Evolutionary conservation across 2,888 invertebrate species (phyloP).

Genomic region (Rhagonycha lutea): DNA sequence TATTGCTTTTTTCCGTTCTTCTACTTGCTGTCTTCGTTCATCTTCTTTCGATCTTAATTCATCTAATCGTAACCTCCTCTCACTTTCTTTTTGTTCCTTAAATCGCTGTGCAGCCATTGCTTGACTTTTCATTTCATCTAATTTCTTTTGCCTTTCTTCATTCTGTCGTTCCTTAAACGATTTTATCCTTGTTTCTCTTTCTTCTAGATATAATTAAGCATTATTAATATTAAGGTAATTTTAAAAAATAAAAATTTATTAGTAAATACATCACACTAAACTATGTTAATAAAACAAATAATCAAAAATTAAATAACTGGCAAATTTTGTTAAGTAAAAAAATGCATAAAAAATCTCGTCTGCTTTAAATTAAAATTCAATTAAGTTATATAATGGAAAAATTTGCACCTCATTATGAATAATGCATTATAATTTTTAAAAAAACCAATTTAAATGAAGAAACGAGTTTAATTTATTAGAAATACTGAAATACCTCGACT

Average conservation of each 20-base stretch:
- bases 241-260: background rate
- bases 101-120: slow-evolving; percentile 87
- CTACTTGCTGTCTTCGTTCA: slow-evolving; percentile 72
- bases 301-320: background rate
- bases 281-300: background rate
- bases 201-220: slow-evolving; percentile 45
- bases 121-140: slow-evolving; percentile 88
- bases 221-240: background rate
- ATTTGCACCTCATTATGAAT: background rate
- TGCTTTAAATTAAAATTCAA: background rate
- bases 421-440: background rate
- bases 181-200: slow-evolving; percentile 70
- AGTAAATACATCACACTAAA: background rate
- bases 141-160: slow-evolving; percentile 84
- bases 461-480: background rate
- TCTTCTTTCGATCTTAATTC: slow-evolving; percentile 80
- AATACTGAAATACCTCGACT: background rate
- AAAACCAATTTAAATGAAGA: background rate
- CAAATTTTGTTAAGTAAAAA: background rate
- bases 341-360: background rate
- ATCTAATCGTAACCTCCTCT: slow-evolving; percentile 79
- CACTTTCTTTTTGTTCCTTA: slow-evolving; percentile 86
- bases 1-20: slow-evolving; percentile 87
- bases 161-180: slow-evolving; percentile 85
- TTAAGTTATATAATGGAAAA: background rate